These are phyloP conservation scores for Heliconius hewitsoni DNA, from an alignment of 1,140 invertebrate species.

Conservation along the genomic window DNA sequence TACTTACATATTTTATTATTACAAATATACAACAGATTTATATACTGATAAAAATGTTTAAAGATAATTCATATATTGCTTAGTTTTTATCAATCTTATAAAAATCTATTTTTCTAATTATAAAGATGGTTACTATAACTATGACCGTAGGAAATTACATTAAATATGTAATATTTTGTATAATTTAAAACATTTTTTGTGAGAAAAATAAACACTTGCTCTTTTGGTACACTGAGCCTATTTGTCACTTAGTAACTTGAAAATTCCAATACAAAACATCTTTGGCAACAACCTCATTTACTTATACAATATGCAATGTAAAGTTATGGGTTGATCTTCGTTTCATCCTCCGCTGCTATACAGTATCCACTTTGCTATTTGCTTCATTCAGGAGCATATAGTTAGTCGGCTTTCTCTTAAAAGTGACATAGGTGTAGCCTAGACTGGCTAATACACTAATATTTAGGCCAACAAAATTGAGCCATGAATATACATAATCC, in stretches of 20 bases:
- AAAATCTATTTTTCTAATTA: neutral
- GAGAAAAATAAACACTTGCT: slow-evolving; percentile 7
- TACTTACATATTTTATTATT: neutral
- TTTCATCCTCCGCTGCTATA: slow-evolving; percentile 46
- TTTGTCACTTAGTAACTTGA: slow-evolving; percentile 22
- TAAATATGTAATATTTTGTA: neutral
- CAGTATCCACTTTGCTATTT: slow-evolving; percentile 67
- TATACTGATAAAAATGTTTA: neutral
- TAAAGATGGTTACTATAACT: neutral
- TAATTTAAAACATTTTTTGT: neutral
- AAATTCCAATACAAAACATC: slow-evolving; percentile 42
- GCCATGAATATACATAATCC: slow-evolving; percentile 96
- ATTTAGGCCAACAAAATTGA: slow-evolving; percentile 94
- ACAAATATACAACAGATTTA: neutral
- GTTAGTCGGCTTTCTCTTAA: slow-evolving; percentile 62
- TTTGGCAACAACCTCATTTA: slow-evolving; percentile 61
- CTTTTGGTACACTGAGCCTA: slow-evolving; percentile 10
- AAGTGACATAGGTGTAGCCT: slow-evolving; percentile 73
- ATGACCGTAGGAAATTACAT: neutral
- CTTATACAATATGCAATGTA: slow-evolving; percentile 46
- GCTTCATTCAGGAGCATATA: slow-evolving; percentile 58
- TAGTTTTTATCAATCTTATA: neutral
- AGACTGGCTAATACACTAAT: slow-evolving; percentile 72
- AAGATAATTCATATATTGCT: neutral
- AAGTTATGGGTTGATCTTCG: slow-evolving; percentile 43